Percentiles rank a stretch among this genome's conserved stretches.
Evolutionary conservation across 2,113 vertebrate genomes (phyloP).

Genomic region (Grantiella picta): DNA sequence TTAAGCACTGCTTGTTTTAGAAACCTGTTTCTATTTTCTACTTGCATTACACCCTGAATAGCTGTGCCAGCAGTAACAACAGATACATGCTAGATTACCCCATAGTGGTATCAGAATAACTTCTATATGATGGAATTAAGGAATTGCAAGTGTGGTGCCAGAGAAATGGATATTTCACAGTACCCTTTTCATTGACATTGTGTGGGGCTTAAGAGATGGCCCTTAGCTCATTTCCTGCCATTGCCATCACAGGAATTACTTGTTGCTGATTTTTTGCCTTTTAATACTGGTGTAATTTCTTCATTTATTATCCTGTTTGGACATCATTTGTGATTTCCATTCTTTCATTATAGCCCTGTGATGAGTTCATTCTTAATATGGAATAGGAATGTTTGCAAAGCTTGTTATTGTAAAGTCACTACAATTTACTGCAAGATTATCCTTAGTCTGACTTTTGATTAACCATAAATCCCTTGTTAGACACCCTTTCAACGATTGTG

Average conservation of each 20-base stretch:
- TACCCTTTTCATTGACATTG: not conserved
- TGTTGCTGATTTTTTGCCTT: not conserved
- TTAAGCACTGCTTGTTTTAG: constrained; percentile 20
- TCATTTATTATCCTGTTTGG: not conserved
- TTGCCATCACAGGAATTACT: not conserved
- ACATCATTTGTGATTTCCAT: not conserved
- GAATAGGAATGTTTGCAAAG: not conserved
- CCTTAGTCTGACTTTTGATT: not conserved
- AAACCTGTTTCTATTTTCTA: constrained; percentile 21
- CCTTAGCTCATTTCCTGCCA: not conserved
- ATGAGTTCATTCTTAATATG: not conserved
- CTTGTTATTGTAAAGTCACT: not conserved
- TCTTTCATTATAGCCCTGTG: not conserved
- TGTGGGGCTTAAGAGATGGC: not conserved
- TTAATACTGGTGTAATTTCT: not conserved
- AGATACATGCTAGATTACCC: not conserved
- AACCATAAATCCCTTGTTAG: not conserved
- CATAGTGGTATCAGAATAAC: not conserved
- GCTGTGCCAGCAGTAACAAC: not conserved
- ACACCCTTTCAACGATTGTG: not conserved
- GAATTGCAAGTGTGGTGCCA: not conserved
- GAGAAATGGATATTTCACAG: not conserved
- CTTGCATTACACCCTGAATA: not conserved
- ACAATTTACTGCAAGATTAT: not conserved
- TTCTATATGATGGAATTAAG: not conserved